Base-by-base conservation (phyloP, 2,888 invertebrate genomes). In the Melipona bicolor region DNA sequence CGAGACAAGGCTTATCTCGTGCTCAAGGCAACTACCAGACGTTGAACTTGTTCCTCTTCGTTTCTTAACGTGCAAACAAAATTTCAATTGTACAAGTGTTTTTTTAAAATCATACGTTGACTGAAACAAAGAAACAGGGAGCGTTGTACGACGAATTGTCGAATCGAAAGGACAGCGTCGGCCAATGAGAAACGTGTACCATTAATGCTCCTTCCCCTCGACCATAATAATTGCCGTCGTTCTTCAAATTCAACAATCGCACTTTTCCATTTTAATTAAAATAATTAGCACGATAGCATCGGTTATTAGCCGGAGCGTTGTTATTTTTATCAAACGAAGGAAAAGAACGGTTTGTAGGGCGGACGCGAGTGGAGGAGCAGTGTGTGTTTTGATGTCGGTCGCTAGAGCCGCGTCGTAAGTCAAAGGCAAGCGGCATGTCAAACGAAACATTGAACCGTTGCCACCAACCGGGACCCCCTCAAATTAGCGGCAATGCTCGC, bases 401-500 rank as follows among this genome's bases (percentile, higher is more conserved):
- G 67, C 68, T 72, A 79, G 78, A 83, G 80, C 78, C 85, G 85
- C 77, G 64, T 65, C 62, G 59, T 67, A 74, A 83, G 81, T 71
- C 86, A 80, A 88, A 86, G 81, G 83, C 86, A 86, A 79, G 79
- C 87, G 83, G 80, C 86, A 74, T 84, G 79, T 86, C 86, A 81
- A 83, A 86, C 75, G 83, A 86, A 86, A 76, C 78, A 81, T 79
- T 88, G 87, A 87, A 87, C 88, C 88, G 68, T 87, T 43, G 86
- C 78, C 85, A 85, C 62, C 79, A 59, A 67, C 54, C 83, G 77
- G 81, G 81, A 83, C 80, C 80, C 86, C 86, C 84, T 87, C 88
- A 85, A 90, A 91, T 89, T 90, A 89, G 88, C 86, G 83, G 79
- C 84, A 87, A 87, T 89, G 80, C 83, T 70, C 86, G 79, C 82